Percentiles rank a stretch among this genome's conserved stretches.
Conservation (phyloP, 1,140 invertebrate genomes). For the Polypedilum vanderplanki region DNA sequence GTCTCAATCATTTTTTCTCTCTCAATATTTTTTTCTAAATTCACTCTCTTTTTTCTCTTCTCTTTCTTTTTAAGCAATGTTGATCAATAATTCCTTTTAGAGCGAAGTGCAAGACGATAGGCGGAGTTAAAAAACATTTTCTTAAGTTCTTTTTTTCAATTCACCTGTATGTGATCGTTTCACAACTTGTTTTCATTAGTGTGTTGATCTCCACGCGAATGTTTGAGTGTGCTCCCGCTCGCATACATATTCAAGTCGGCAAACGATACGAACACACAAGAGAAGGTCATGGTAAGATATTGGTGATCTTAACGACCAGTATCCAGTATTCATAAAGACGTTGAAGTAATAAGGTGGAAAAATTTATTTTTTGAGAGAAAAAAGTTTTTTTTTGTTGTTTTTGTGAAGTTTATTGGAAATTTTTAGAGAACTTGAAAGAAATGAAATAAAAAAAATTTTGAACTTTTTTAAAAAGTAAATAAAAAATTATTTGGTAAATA, state of each 20-base stretch:
- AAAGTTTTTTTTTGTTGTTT: neutral
- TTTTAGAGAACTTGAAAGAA: neutral
- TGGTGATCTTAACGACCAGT: slow-evolving; percentile 23
- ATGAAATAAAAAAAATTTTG: slow-evolving; percentile 5
- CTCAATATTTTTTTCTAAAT: neutral
- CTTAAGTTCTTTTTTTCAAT: neutral
- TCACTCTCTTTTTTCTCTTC: neutral
- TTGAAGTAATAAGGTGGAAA: slow-evolving; percentile 22
- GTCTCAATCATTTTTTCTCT: neutral
- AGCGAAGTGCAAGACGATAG: no score
- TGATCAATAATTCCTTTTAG: no score
- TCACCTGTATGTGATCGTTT: neutral
- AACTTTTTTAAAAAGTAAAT: no score
- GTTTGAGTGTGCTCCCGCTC: no score
- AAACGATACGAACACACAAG: no score
- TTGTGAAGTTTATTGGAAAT: neutral
- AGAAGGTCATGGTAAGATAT: slow-evolving; percentile 24
- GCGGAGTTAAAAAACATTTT: neutral
- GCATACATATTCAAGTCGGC: no score
- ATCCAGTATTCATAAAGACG: slow-evolving; percentile 16
- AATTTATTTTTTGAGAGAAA: no score
- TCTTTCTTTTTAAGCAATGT: neutral
- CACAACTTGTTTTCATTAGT: neutral
- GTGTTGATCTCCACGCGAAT: neutral
- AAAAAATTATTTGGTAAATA: no score